Evolutionary conservation across 2,888 invertebrate genomes (phyloP).

Genomic region (Seira musarum): DNA sequence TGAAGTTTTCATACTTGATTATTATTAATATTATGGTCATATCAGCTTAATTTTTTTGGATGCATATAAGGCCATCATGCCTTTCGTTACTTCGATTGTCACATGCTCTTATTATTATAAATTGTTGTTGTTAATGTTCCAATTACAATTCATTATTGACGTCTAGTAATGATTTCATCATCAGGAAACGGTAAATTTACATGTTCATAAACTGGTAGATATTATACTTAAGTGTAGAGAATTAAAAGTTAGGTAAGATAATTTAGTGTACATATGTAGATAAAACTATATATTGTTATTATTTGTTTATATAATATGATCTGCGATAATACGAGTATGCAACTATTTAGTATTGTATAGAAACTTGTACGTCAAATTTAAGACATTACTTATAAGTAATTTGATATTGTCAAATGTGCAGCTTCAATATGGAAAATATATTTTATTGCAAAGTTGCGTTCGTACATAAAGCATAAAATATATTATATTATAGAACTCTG

Average conservation of each 20-base stretch:
- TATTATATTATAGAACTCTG: not conserved
- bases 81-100: not conserved
- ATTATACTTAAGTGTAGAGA: not conserved
- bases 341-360: conserved; percentile 53
- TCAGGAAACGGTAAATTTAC: not conserved
- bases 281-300: not conserved
- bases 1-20: not conserved
- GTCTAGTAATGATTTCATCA: not conserved
- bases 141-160: not conserved
- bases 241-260: not conserved
- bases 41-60: no score
- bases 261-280: not conserved
- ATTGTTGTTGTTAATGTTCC: not conserved
- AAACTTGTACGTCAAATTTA: conserved; percentile 18
- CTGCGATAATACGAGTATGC: conserved; percentile 58
- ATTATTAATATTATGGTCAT: no score
- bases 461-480: conserved; percentile 15
- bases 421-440: conserved; percentile 41
- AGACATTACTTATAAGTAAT: conserved; percentile 41
- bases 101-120: no score
- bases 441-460: conserved; percentile 46
- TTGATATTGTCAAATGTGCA: conserved; percentile 25
- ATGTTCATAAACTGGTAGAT: not conserved
- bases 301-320: conserved; percentile 38
- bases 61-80: no score